Percentiles rank a stretch among this genome's conserved stretches.
phyloP scores from a whole-genome alignment of 2,113 vertebrate species.

The Psettodes erumei region DNA sequence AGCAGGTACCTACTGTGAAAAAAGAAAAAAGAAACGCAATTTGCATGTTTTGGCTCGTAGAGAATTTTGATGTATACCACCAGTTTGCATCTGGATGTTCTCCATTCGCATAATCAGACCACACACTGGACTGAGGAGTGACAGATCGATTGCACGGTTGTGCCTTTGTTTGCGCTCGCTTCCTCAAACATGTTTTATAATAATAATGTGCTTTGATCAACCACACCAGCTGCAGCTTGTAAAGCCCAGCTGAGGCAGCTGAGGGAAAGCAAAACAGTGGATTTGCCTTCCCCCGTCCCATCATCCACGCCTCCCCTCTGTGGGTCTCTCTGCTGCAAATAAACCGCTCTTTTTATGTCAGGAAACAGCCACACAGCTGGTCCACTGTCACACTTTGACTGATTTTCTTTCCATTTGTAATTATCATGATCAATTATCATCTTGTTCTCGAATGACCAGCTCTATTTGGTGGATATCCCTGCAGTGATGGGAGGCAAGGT shows the following conservation, averaged over 20 bases:
- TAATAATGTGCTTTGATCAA: conserved; percentile 66
- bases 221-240: conserved; percentile 67
- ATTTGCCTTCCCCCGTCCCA: conserved; percentile 30
- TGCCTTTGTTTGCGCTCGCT: conserved; percentile 57
- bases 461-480: conserved; percentile 38
- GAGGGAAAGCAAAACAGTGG: conserved; percentile 51
- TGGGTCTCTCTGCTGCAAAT: conserved; percentile 48
- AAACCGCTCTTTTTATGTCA: conserved; percentile 64
- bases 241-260: conserved; percentile 66
- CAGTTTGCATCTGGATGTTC: background rate
- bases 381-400: conserved; percentile 66
- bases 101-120: background rate
- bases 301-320: conserved; percentile 43
- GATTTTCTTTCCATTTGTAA: conserved; percentile 61
- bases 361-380: conserved; percentile 72
- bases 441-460: conserved; percentile 69
- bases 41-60: too few species aligned
- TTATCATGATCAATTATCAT: conserved; percentile 74
- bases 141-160: conserved; percentile 38
- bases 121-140: background rate
- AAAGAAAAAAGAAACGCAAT: too few species aligned
- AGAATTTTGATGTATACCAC: background rate
- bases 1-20: background rate
- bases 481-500: conserved; percentile 26
- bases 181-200: conserved; percentile 58